These are phyloP conservation scores for Amphipyra tragopoginis DNA, from an alignment of 2,888 invertebrate genomes.

Conservation along the genomic window DNA sequence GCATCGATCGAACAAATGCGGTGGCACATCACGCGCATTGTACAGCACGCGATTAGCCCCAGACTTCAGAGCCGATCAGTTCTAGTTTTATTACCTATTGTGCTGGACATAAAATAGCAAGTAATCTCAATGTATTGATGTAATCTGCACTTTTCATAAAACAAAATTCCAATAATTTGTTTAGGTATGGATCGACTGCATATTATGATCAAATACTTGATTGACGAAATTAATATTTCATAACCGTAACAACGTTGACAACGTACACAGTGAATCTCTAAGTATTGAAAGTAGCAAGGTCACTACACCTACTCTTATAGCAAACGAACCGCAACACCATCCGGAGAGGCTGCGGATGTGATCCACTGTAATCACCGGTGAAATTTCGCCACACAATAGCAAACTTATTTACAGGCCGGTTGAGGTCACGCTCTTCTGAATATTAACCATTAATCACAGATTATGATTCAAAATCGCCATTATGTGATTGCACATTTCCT, in stretches of 20 bases:
- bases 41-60: conserved; percentile 71
- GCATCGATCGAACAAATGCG: conserved; percentile 82
- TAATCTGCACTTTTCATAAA: neutral
- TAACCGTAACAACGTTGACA: conserved; percentile 8
- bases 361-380: conserved; percentile 86
- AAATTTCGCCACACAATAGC: conserved; percentile 87
- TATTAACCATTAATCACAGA: conserved; percentile 79
- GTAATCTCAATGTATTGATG: neutral
- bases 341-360: conserved; percentile 84
- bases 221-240: neutral
- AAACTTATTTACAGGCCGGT: conserved; percentile 69
- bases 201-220: neutral
- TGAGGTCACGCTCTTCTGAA: conserved; percentile 84
- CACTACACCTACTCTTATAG: conserved; percentile 71
- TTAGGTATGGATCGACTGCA: neutral
- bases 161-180: neutral
- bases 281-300: conserved; percentile 68
- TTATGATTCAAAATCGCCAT: conserved; percentile 68
- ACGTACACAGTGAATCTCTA: conserved; percentile 27
- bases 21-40: conserved; percentile 76
- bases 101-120: conserved; percentile 1
- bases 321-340: conserved; percentile 85
- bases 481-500: conserved; percentile 78
- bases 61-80: conserved; percentile 43
- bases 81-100: conserved; percentile 31